phyloP scores from a whole-genome alignment of 1,140 invertebrate genomes.

The Anadara kagoshimensis region DNA sequence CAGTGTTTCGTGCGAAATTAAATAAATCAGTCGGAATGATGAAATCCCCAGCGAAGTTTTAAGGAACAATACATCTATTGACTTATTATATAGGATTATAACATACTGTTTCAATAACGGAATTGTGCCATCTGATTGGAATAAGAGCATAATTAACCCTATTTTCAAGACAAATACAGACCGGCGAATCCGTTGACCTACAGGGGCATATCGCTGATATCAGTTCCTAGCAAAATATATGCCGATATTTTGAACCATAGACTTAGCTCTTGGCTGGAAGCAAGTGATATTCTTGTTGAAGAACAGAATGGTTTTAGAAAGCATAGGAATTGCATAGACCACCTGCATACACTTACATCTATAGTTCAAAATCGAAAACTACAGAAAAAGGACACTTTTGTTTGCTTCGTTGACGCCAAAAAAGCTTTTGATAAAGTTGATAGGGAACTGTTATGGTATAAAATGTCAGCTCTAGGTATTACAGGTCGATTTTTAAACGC shows the following conservation, averaged over 20 bases:
- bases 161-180: background rate
- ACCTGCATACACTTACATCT: too few relatives aligned
- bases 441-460: conserved; percentile 7
- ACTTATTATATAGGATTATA: too few relatives aligned
- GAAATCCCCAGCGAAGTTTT: conserved; percentile 7
- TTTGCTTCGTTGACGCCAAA: conserved; percentile 10
- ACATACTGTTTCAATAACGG: too few relatives aligned
- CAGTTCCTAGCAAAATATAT: too few relatives aligned
- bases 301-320: too few relatives aligned
- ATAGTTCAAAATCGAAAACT: conserved; percentile 17
- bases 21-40: conserved; percentile 7
- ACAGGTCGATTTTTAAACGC: too few relatives aligned
- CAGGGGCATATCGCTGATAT: too few relatives aligned
- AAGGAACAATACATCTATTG: background rate
- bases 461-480: too few relatives aligned
- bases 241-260: conserved; percentile 3
- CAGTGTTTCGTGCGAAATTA: background rate
- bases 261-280: conserved; percentile 10
- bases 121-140: too few relatives aligned
- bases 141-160: too few relatives aligned
- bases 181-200: too few relatives aligned
- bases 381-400: background rate
- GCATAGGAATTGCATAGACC: too few relatives aligned
- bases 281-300: conserved; percentile 4
- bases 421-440: conserved; percentile 11